phyloP scores from a whole-genome alignment of 2,797 vertebrate genomes.

The Arrhamphus sclerolepis region DNA sequence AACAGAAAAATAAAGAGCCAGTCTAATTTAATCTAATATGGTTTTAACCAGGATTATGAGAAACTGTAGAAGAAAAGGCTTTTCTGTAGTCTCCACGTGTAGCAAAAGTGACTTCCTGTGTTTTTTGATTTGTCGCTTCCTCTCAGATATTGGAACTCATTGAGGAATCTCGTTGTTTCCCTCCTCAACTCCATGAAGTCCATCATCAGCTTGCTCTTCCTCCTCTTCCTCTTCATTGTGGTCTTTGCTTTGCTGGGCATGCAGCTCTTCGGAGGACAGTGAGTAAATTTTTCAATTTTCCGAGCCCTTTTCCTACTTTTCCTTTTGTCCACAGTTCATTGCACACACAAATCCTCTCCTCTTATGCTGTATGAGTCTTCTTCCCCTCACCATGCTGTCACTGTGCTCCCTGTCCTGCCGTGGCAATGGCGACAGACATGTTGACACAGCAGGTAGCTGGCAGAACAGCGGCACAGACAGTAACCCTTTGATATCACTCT shows the following conservation, averaged over 20 bases:
- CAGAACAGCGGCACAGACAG: slow-evolving; percentile 46
- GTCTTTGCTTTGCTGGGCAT: slow-evolving; percentile 97
- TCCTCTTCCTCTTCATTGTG: slow-evolving; percentile 98
- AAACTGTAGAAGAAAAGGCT: too few relatives aligned
- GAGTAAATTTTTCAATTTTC: slow-evolving; percentile 69
- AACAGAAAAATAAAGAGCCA: too few relatives aligned
- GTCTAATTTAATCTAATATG: neutral
- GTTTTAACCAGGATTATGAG: neutral
- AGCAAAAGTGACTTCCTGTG: neutral
- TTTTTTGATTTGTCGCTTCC: neutral
- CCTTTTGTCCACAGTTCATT: neutral
- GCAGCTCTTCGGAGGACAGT: slow-evolving; percentile 99
- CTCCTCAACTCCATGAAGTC: slow-evolving; percentile 99
- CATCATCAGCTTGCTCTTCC: slow-evolving; percentile 97
- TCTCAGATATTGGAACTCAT: slow-evolving; percentile 94
- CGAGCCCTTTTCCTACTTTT: slow-evolving; percentile 1
- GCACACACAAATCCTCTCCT: slow-evolving; percentile 2
- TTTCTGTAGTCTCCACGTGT: neutral
- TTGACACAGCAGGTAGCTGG: slow-evolving; percentile 63
- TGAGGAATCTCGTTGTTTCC: slow-evolving; percentile 95
- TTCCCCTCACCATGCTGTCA: slow-evolving; percentile 20
- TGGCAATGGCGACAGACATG: slow-evolving; percentile 47
- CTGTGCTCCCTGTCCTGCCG: slow-evolving; percentile 40
- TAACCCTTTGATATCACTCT: slow-evolving; percentile 62
- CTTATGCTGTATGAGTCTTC: slow-evolving; percentile 9